phyloP scores from a whole-genome alignment of 2,113 vertebrate species.

The Scytalopus superciliaris region DNA sequence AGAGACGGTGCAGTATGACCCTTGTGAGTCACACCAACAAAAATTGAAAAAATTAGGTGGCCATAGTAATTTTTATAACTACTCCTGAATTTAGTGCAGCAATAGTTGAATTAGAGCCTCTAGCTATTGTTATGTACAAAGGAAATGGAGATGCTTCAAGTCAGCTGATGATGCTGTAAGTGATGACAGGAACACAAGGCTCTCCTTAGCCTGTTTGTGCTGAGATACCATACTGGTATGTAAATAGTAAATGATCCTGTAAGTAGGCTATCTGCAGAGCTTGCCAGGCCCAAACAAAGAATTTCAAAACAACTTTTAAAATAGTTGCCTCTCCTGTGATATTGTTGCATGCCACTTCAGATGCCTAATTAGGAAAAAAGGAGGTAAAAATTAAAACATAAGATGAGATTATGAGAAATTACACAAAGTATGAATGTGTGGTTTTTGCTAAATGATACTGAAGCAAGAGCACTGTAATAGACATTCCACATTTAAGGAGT shows the following conservation, averaged over 20 bases:
- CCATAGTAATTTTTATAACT: neutral
- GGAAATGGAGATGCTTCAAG: neutral
- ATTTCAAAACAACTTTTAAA: neutral
- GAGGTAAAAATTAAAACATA: neutral
- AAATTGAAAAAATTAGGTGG: neutral
- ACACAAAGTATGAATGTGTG: neutral
- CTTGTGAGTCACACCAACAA: fast-evolving
- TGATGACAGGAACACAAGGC: neutral
- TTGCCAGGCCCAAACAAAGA: neutral
- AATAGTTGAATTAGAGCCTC: neutral
- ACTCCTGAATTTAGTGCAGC: neutral
- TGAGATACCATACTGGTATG: neutral
- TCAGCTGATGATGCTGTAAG: neutral
- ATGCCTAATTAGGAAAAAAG: neutral
- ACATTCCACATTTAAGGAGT: neutral
- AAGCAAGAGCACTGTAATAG: neutral
- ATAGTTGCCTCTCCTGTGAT: neutral
- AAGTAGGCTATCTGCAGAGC: neutral
- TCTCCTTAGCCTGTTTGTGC: neutral
- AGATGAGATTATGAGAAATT: neutral
- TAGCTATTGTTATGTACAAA: neutral
- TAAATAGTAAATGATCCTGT: neutral
- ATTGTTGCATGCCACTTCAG: neutral
- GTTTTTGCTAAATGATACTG: neutral
- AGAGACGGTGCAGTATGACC: neutral